Base-by-base conservation (phyloP, 1,140 invertebrate genomes). In the Drosophila ambigua region DNA sequence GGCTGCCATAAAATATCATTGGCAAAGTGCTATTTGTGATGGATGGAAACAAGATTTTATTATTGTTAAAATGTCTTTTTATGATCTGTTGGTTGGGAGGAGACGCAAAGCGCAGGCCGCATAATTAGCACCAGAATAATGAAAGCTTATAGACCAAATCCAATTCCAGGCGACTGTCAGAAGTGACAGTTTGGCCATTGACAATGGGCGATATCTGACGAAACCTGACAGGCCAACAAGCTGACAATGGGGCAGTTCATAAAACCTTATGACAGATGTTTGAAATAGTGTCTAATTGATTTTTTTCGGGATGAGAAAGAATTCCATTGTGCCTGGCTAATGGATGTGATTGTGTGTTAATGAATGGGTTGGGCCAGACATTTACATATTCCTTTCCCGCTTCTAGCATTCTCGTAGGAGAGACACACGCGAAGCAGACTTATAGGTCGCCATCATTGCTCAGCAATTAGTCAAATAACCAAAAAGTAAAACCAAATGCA, bases 321-420 rank as follows among this genome's bases (percentile, higher is more conserved):
- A 66, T 71, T 62, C 53, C 60, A 75, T 82, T 88, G 79, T 87
- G 46, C 16, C 43, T 31, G 35, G 26, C 83, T 87, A 87, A 87
- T 87, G 82, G 82, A 87, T 82, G 82, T 87, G 82, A 87, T 87
- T 87, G 82, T 87, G 83, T 87, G 82, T 88, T 87, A 87, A 87
- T 87, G 82, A 87, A 87, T 87, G 82, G 69, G 15, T 16, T 45
- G 16, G 64, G 24, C 41, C 39, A 45, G 41, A 39, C 57, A 71
- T 69, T 71, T 69, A 71, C 67, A 71, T 71, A 58, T n/a, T 15
- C 16, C 23, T 20, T 20, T 24, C 31, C 1, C 35, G 4, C 11
- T 13, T 39, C 35, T 39, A 39, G 35, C 11, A 13, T 39, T 39
- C 11, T 13, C 35, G 35, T 39, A 39, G 11, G 71, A 71, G 31